These are phyloP conservation scores for Anarhynchus alexandrinus DNA, from an alignment of 2,113 vertebrate genomes.

Conservation along the genomic window DNA sequence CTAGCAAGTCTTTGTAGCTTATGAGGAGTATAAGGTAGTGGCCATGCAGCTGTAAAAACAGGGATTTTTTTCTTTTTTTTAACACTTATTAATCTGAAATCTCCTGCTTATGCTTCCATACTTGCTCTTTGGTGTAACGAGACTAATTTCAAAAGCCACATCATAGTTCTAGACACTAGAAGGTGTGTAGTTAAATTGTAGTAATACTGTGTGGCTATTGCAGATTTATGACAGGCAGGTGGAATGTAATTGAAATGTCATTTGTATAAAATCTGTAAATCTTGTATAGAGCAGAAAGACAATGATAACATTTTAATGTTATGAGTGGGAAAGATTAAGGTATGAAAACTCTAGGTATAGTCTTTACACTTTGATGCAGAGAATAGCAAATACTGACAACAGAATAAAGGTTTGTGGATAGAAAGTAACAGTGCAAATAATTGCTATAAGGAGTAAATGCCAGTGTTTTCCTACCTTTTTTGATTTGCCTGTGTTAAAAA, in stretches of 20 bases:
- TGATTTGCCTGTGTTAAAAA: background rate
- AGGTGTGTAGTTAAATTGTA: background rate
- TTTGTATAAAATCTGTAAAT: background rate
- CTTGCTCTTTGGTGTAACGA: background rate
- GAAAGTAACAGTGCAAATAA: background rate
- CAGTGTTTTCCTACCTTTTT: background rate
- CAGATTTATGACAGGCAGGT: background rate
- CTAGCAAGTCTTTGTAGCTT: background rate
- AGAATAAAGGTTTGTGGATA: background rate
- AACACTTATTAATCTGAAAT: background rate
- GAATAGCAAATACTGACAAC: background rate
- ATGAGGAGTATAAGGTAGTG: background rate
- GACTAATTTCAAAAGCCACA: background rate
- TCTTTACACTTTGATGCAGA: background rate
- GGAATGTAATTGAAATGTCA: background rate
- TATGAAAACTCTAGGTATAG: background rate
- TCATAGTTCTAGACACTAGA: background rate
- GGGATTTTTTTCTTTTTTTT: background rate
- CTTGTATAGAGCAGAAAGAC: background rate
- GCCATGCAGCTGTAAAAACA: background rate
- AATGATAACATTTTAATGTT: background rate
- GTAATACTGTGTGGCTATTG: background rate
- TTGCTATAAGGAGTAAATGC: background rate
- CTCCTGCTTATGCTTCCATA: background rate
- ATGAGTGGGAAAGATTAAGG: background rate